Evolutionary conservation across 1,140 invertebrate genomes (phyloP), one percentile per base, ranked within the genome.

Genomic region (Medauroidea extradentata): DNA sequence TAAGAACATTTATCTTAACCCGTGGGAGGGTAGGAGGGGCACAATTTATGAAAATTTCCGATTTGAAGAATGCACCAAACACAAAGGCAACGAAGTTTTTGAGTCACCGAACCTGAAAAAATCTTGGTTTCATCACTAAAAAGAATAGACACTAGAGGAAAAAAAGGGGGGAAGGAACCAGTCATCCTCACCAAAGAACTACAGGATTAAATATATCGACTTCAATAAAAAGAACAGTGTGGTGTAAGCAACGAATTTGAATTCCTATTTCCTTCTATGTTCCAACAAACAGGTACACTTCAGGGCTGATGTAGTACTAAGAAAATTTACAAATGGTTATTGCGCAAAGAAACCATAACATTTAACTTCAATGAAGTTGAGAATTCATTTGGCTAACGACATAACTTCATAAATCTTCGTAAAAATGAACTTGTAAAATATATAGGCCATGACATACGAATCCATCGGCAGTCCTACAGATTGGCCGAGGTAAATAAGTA

Each of bases 331-430:
- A 38, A 42, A 55, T 58, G 16, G 51, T 66, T 38, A 48, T 54
- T 16, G 29, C 11, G 29, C 29, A 11, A 16, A 49, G 13, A 29
- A 65, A 49, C 48, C 61, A 19, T 21, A 49, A 2, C 29, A 59
- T 11, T 51, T 65, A 23, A 61, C 61, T 13, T 57, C 54, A 16
- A 65, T 44, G 29, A 52, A 59, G 51, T 51, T 65, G n/a, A 27
- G 61, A 19, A 63, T 62, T 53, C 64, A 63, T 53, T 57, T 63
- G 1, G 61, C 64, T 52, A 18, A 53, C 61, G 5, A 29, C 61
- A 25, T 53, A 65, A 51, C 44, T 65, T 43, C 16, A n/a, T 65
- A 27, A 61, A 58, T 49, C 27, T 65, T 0, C 60, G 5, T 13
- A 46, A 57, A 13, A 29, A 51, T 5, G 64, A 65, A 25, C 55